Evolutionary conservation across 2,113 vertebrate species (phyloP).

Genomic region (Xiphophorus hellerii): DNA sequence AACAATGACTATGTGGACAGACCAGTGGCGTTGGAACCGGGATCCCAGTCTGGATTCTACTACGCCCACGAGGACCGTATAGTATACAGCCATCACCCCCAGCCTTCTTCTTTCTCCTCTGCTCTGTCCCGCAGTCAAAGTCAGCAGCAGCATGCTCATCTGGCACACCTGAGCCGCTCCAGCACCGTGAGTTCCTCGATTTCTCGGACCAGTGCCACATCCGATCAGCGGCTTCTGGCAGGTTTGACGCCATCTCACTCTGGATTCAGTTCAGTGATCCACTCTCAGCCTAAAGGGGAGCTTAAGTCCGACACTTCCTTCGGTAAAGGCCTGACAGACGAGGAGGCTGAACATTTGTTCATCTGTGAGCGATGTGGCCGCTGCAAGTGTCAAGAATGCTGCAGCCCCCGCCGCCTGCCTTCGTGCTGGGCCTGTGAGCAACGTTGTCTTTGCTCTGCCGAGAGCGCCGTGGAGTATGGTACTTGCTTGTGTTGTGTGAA

Average conservation of each 20-base stretch:
- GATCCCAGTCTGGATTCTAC: conserved; percentile 82
- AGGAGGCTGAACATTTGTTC: conserved; percentile 81
- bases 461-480: conserved; percentile 90
- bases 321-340: conserved; percentile 80
- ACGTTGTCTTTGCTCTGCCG: conserved; percentile 93
- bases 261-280: conserved; percentile 81
- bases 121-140: conserved; percentile 87
- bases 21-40: conserved; percentile 81
- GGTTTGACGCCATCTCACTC: conserved; percentile 88
- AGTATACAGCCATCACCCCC: conserved; percentile 73
- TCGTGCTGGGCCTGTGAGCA: conserved; percentile 95
- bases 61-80: conserved; percentile 79
- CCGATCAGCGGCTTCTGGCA: conserved; percentile 92
- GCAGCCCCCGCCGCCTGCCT: conserved; percentile 87
- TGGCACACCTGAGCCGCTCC: conserved; percentile 90
- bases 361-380: conserved; percentile 93
- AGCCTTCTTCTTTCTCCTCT: conserved; percentile 36
- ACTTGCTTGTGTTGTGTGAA: conserved; percentile 96
- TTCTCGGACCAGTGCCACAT: conserved; percentile 91
- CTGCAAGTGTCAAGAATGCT: conserved; percentile 92
- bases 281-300: conserved; percentile 87
- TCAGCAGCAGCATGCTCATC: conserved; percentile 85
- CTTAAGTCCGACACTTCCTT: conserved; percentile 82
- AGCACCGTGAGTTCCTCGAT: conserved; percentile 96
- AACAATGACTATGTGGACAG: conserved; percentile 97